Evolutionary conservation across 1,140 invertebrate genomes (phyloP), one percentile per base, ranked within the genome.

Genomic region (Drosophila athabasca): DNA sequence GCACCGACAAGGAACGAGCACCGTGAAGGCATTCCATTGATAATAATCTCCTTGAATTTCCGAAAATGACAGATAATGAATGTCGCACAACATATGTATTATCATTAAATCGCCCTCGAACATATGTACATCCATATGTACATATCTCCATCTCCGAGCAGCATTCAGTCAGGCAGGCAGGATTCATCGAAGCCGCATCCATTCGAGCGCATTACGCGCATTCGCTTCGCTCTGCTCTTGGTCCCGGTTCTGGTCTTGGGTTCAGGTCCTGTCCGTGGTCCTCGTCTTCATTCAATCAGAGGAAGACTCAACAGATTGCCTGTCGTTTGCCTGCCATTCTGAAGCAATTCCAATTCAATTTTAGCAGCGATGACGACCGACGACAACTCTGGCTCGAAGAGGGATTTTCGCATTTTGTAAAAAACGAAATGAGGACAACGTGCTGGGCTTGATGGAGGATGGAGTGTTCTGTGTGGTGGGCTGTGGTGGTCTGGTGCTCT

Each of bases 261-360:
- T 5, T 9, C 31, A 11, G 31, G 46, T 29, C 29, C 24, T 29
- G 44, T 26, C 0, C 35, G 0, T 39, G 35, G 46, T 44, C 44
- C 39, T 49, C 22, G n/a, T 57, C 49, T 72, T 74, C 58, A 83
- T 87, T 87, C 83, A 88, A 79, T 88, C 83, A 79, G 62, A 69
- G 51, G 45, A 59, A 59, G 72, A 88, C 76, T 88, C 79, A 83
- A 88, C 83, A 88, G 83, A 88, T 88, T 88, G 83, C 83, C 83
- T 88, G 79, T 88, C 83, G 84, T 62, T 83, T 73, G 79, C 59
- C 84, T 88, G 83, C 75, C 76, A 78, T 82, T 85, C 79, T 76
- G 79, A 79, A 88, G 83, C 76, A 78, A 83, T 88, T 88, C 71
- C 83, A 88, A 88, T 88, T 88, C 75, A 89, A 88, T 88, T 88